phyloP scores from a whole-genome alignment of 2,797 vertebrate genomes.

The Heliangelus exortis region DNA sequence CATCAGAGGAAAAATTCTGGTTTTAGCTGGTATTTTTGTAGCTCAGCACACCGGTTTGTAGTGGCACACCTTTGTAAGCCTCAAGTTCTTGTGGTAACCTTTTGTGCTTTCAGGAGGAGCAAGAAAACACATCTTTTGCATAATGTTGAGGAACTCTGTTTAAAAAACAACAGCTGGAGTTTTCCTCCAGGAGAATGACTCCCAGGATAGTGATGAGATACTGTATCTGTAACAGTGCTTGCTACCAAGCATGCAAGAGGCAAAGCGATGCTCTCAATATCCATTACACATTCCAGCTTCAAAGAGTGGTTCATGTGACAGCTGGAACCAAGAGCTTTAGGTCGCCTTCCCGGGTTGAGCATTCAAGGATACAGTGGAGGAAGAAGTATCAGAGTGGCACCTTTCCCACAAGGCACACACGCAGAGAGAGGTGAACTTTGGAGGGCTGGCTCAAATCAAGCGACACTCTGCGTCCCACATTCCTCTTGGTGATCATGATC shows the following conservation, averaged over 20 bases:
- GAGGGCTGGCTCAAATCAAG: constrained; percentile 21
- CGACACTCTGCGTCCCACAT: neutral
- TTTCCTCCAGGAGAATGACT: neutral
- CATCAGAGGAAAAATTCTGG: neutral
- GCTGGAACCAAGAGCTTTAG: neutral
- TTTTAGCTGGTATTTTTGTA: neutral
- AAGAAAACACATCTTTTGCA: neutral
- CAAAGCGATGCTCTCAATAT: neutral
- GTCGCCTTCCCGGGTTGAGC: neutral
- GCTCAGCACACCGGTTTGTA: neutral
- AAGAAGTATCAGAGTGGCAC: neutral
- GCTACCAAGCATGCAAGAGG: neutral
- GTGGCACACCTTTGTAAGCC: neutral
- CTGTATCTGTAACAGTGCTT: neutral
- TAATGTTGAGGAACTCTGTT: neutral
- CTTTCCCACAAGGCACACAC: neutral
- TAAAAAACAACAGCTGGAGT: neutral
- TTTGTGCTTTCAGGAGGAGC: neutral
- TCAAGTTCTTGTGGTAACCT: neutral
- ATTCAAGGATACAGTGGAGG: neutral
- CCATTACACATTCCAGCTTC: neutral
- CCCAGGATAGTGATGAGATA: neutral
- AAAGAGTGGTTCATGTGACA: neutral
- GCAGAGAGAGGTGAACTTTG: neutral
- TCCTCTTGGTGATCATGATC: neutral